Conservation (phyloP, 2,797 vertebrate species). For the Anolis apletophallus region DNA sequence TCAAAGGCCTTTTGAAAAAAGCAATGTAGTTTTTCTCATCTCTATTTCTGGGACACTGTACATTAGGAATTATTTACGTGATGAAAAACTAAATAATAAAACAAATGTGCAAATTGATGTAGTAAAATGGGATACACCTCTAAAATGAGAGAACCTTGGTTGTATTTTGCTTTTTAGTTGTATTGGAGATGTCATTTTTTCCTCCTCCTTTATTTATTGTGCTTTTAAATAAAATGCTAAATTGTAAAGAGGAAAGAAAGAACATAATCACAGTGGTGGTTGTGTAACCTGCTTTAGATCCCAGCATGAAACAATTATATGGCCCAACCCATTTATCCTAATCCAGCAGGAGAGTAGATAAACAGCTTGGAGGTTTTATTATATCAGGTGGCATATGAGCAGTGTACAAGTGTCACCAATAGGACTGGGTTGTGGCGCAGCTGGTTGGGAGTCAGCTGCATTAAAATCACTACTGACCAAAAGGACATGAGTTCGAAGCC, state of each 20-base stretch:
- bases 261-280: not conserved
- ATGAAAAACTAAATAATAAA: too few relatives aligned
- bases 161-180: not conserved
- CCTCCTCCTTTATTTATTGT: not conserved
- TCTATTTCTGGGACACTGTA: not conserved
- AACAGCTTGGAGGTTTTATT: not conserved
- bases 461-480: too few relatives aligned
- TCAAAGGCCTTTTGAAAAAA: not conserved
- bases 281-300: not conserved
- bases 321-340: not conserved
- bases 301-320: not conserved
- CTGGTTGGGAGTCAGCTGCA: too few relatives aligned
- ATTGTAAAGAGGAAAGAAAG: not conserved
- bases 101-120: not conserved
- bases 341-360: not conserved
- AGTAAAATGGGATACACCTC: not conserved
- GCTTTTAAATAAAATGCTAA: not conserved
- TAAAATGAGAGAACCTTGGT: not conserved
- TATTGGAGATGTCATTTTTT: not conserved
- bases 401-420: not conserved
- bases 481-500: too few relatives aligned
- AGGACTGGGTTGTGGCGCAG: too few relatives aligned
- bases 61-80: not conserved
- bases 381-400: not conserved
- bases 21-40: constrained; percentile 19